Base-by-base conservation (phyloP, 2,113 vertebrate species). In the Protomyctophum bolini region DNA sequence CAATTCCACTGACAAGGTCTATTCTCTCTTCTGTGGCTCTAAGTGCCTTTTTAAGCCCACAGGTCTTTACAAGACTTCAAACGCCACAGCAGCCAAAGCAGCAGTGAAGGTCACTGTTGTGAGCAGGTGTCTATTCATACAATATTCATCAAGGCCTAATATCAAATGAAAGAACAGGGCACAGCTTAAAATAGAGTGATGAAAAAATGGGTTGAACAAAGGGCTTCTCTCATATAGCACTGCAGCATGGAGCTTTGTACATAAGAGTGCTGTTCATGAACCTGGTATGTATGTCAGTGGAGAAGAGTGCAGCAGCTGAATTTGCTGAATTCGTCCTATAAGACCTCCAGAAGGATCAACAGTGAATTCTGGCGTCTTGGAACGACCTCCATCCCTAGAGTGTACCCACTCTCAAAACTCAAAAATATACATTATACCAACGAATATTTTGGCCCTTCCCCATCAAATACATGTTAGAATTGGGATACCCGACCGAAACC, bases 111-210 rank as follows among this genome's bases (percentile, higher is more conserved):
- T 87, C 86, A 87, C 75, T 72, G 68, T 82, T 81, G 81, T 75
- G n/a, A 65, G 72, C 76, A 77, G 81, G 78, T 85, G 84, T 73
- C 61, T 85, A 83, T 87, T 89, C 90, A 91, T 90, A 81, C 70
- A 91, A 89, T 89, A 90, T 90, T 87, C 85, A 91, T 90, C 89
- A 89, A 88, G 84, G 84, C 73, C 76, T 86, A 87, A 88, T 89
- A 89, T 86, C 63, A 86, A 85, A 88, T 85, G 70, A 91, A 91
- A 87, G 77, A 87, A 84, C 71, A 83, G 82, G 82, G 62, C 75
- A 60, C 67, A 68, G 81, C 83, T 88, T 84, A 64, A 76, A 81
- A 85, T 80, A 83, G 75, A 65, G 71, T 21, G 80, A 77, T 84
- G 78, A 83, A 74, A 85, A 78, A 76, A 80, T 70, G 75, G 71